Evolutionary conservation across 2,888 invertebrate genomes (phyloP), one percentile per base, ranked within the genome.

Genomic region (Polietes domitor): DNA sequence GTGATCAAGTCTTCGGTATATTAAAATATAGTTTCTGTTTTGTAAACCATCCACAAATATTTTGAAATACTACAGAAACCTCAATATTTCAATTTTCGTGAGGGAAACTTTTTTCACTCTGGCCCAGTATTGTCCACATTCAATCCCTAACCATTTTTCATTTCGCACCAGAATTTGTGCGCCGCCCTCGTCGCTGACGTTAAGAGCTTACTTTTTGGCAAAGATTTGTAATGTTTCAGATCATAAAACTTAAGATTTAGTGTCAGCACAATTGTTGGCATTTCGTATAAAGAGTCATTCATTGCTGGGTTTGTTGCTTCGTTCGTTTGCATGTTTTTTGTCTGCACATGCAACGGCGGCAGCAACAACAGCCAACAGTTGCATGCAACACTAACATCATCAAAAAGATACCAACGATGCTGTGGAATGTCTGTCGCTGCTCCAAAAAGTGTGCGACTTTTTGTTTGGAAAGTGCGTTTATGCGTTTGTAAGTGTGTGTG

Each of bases 231-330:
- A 80, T 80, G 83, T 80, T 80, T 80, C 83, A 83, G 80, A 83
- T 83, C 83, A 83, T 83, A 83, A 83, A 83, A 80, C 74, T 83
- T 80, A 77, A 80, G 83, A 80, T 83, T 83, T 83, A 83, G 83
- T 83, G 77, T 83, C 83, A 83, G 80, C 80, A 80, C 61, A 83
- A 80, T 71, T 80, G 80, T 77, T 83, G 74, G 74, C 77, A 80
- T 83, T 80, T 80, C 47, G 53, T 55, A 63, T 58, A 75, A 63
- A 82, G 58, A 58, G 58, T 58, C 58, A 58, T 58, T 58, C 58
- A 15, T 58, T 24, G 58, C 12, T 58, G 26, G 24, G 6, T 15
- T 47, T 15, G 24, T 41, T 21, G 10, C 19, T 65, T 37, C 65
- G 17, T 41, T 41, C 43, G 72, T 12, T 53, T 17, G 37, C 12